Conservation (phyloP, 2,113 vertebrate species). For the Camelus dromedarius region DNA sequence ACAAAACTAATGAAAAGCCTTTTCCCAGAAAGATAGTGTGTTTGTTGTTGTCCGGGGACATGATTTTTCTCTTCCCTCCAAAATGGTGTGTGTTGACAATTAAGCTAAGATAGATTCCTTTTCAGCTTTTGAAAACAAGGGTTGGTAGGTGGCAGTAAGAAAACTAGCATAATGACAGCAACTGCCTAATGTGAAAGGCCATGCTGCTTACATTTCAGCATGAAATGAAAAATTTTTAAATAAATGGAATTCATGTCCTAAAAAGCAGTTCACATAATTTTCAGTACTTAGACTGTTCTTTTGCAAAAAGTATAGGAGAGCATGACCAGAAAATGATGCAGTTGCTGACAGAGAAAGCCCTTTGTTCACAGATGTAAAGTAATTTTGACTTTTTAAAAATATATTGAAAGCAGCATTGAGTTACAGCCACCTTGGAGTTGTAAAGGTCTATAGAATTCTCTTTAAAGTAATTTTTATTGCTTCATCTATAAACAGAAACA, state of each 20-base stretch:
- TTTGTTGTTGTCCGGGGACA: background rate
- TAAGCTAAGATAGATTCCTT: background rate
- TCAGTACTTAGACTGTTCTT: background rate
- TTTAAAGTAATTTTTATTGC: slow-evolving; percentile 52
- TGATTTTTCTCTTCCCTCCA: fast-evolving
- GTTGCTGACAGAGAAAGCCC: background rate
- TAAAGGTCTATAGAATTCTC: slow-evolving; percentile 27
- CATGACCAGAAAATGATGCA: slow-evolving; percentile 1
- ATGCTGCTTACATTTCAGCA: slow-evolving; percentile 1
- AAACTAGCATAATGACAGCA: background rate
- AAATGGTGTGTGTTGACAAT: background rate
- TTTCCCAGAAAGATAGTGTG: background rate
- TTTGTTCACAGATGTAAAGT: slow-evolving; percentile 58
- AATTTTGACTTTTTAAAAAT: slow-evolving; percentile 7
- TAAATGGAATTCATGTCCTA: background rate
- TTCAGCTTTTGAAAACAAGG: background rate
- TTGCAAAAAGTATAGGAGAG: background rate
- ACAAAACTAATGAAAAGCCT: background rate
- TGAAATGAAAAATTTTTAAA: background rate
- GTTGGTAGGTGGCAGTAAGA: background rate
- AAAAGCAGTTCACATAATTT: slow-evolving; percentile 26
- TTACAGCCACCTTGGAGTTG: background rate
- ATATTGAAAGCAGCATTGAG: background rate
- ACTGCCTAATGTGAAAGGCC: background rate
- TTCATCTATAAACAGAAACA: slow-evolving; percentile 47